These are phyloP conservation scores for Microtus oregoni DNA, from an alignment of 2,113 vertebrate genomes.

Conservation along the genomic window DNA sequence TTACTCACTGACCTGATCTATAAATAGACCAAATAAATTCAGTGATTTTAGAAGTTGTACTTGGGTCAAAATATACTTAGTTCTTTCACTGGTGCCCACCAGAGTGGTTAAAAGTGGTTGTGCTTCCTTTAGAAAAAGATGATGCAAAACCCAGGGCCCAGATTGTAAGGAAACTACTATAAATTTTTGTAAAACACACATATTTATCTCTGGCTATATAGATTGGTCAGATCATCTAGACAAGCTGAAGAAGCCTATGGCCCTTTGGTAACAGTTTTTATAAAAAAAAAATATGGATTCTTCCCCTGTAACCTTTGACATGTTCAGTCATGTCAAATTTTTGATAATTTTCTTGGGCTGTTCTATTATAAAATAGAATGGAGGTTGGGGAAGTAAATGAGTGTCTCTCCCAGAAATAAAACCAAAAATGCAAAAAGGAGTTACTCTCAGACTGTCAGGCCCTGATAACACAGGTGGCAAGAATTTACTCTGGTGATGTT, in stretches of 20 bases:
- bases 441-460: not conserved
- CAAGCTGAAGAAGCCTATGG: not conserved
- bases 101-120: not conserved
- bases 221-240: not conserved
- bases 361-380: conserved; percentile 39
- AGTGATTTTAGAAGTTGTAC: not conserved
- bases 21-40: not conserved
- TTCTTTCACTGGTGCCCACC: not conserved
- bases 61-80: not conserved
- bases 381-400: not conserved
- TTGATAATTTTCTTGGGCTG: not conserved
- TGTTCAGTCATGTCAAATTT: not conserved
- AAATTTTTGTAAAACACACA: not conserved
- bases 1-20: not conserved
- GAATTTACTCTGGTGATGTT: conserved; percentile 61
- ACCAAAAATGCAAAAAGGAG: conserved; percentile 14
- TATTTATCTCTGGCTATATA: not conserved
- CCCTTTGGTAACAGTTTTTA: not conserved
- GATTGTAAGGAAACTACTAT: not conserved
- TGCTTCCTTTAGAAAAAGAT: not conserved
- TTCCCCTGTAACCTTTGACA: conserved; percentile 17
- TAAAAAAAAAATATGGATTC: not conserved
- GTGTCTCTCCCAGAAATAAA: not conserved
- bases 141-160: not conserved
- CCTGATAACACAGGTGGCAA: conserved; percentile 54